Percentiles rank a stretch among this genome's conserved stretches.
These are phyloP conservation scores for Dysdera silvatica DNA, from an alignment of 1,140 invertebrate genomes.

Conservation along the genomic window DNA sequence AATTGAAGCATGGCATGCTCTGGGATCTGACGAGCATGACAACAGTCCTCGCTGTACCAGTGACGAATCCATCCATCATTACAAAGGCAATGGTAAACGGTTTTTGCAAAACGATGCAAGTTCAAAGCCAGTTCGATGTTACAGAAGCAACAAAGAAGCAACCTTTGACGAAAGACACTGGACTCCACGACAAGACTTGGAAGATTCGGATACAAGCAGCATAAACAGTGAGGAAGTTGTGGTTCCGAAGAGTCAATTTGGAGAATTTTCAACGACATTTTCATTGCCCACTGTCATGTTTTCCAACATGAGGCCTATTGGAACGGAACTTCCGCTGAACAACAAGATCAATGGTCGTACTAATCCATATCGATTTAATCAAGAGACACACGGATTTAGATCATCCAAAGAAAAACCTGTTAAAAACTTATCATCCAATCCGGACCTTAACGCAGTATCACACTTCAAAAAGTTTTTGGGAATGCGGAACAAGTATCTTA, in stretches of 20 bases:
- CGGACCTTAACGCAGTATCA: not conserved
- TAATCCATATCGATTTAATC: not conserved
- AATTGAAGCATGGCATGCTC: conserved; percentile 66
- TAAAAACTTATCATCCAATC: not conserved
- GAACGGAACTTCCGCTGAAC: not conserved
- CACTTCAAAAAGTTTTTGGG: conserved; percentile 10
- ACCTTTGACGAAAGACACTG: conserved; percentile 11
- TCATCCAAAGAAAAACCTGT: not conserved
- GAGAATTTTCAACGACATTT: conserved; percentile 6
- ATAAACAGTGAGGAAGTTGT: conserved; percentile 12
- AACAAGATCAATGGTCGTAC: not conserved
- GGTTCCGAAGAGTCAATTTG: not conserved
- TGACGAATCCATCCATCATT: not conserved
- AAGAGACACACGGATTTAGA: not conserved
- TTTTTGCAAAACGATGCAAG: conserved; percentile 62
- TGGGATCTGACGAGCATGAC: conserved; percentile 39
- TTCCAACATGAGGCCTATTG: conserved; percentile 21
- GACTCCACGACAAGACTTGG: conserved; percentile 25
- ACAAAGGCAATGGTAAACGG: no score
- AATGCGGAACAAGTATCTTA: conserved; percentile 13
- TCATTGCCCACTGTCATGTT: conserved; percentile 24
- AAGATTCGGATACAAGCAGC: conserved; percentile 24
- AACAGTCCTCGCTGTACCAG: conserved; percentile 8
- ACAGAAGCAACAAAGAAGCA: not conserved
- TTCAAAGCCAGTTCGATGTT: conserved; percentile 43